Evolutionary conservation across 2,888 invertebrate genomes (phyloP).

Genomic region (Stenolophus ochropezus): DNA sequence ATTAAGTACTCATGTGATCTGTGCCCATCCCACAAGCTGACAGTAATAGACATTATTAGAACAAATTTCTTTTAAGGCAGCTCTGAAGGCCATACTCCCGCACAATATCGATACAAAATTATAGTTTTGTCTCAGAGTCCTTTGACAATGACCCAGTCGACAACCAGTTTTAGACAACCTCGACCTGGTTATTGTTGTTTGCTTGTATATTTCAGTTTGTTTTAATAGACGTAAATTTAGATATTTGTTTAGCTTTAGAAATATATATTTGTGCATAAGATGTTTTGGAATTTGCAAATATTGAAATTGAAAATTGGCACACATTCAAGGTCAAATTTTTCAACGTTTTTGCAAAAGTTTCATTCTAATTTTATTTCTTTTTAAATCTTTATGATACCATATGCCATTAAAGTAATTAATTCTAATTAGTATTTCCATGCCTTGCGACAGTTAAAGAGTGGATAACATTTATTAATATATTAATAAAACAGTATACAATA

Average conservation of each 20-base stretch:
- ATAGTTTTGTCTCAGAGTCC: neutral
- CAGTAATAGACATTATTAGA: slow-evolving; percentile 31
- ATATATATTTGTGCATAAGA: neutral
- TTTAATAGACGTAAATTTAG: neutral
- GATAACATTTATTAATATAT: neutral
- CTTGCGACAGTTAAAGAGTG: neutral
- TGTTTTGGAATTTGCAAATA: slow-evolving; percentile 24
- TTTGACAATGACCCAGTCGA: slow-evolving; percentile 33
- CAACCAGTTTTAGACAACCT: slow-evolving; percentile 25
- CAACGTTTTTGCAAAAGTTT: neutral
- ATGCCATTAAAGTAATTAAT: neutral
- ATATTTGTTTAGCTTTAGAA: neutral
- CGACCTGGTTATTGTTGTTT: slow-evolving; percentile 15
- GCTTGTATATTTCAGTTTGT: neutral
- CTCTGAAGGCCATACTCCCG: slow-evolving; percentile 18
- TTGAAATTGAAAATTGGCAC: slow-evolving; percentile 22
- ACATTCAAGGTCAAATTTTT: slow-evolving; percentile 1
- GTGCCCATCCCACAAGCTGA: slow-evolving; percentile 20
- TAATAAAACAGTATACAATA: neutral
- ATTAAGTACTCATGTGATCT: slow-evolving; percentile 6
- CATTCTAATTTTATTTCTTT: neutral
- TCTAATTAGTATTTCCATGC: neutral
- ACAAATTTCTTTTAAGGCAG: slow-evolving; percentile 9
- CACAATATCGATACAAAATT: slow-evolving; percentile 6
- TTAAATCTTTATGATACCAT: neutral